Evolutionary conservation across 2,113 vertebrate species (phyloP), one percentile per base, ranked within the genome.

Genomic region (Hippocampus barbouri): DNA sequence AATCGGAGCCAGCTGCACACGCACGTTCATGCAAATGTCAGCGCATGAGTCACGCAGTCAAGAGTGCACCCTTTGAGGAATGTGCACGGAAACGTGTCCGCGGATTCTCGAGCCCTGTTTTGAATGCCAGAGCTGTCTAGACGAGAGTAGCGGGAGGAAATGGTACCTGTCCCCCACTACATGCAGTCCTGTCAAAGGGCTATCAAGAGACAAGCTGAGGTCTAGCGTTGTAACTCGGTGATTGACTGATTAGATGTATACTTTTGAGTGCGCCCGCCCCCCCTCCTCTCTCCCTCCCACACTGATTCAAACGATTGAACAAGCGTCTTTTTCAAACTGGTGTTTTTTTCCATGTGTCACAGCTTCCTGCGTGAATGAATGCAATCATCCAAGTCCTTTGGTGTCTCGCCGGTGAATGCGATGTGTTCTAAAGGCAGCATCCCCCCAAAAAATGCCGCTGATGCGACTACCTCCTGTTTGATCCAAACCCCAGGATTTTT

Each of bases 41-140:
- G 77, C 72, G 80, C 72, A 80, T 86, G 84, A 86, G 75, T 88
- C 85, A 86, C 78, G 76, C 79, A 75, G 71, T 59, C 64, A 63
- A 70, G 60, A 85, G 82, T 79, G 77, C 77, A 87, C 85, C 85
- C 74, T 74, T 74, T 83, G 70, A 86, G 84, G 79, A 80, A 74
- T 86, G 82, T 82, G 78, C 76, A 84, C 74, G 63, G 59, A 15
- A 61, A 34, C 2, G 5, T 34, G 59, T 18, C 59, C 25, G 27
- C 18, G 27, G 63, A 61, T 85, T 76, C 75, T 73, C 69, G 67
- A 74, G 83, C 76, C 69, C n/a, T 64, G 62, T 68, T 76, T 70
- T 81, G 69, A 75, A 57, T 83, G 78, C 79, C 78, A 76, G 51
- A 34, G 61, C 80, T 77, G 86, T 88, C 84, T 86, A 83, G 78